Evolutionary conservation across 2,888 invertebrate species (phyloP).

Genomic region (Seira ritae): DNA sequence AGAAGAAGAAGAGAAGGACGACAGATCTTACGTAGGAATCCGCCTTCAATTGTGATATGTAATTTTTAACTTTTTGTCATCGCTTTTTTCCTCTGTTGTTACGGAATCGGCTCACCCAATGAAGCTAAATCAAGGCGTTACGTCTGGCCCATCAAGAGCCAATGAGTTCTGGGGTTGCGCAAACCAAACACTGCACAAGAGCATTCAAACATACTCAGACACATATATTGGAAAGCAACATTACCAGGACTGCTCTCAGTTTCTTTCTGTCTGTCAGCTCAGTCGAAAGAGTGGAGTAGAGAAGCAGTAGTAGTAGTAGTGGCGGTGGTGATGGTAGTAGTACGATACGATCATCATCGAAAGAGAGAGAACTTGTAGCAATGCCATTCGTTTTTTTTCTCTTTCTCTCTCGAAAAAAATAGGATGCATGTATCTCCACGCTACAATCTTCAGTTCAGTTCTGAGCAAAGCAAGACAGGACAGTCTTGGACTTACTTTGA

Average conservation of each 20-base stretch:
- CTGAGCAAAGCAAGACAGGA: slow-evolving; percentile 27
- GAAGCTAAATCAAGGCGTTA: slow-evolving; percentile 73
- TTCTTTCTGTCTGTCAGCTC: slow-evolving; percentile 57
- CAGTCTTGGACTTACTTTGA: neutral
- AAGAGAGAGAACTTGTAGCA: slow-evolving; percentile 13
- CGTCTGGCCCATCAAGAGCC: slow-evolving; percentile 73
- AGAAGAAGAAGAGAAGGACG: slow-evolving; percentile 64
- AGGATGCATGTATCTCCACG: neutral
- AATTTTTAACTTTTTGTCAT: slow-evolving; percentile 74
- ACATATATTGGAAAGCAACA: slow-evolving; percentile 44
- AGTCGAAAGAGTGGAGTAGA: slow-evolving; percentile 39
- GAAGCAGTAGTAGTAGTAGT: too few relatives aligned
- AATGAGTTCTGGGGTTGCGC: slow-evolving; percentile 74
- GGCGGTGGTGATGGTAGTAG: too few relatives aligned
- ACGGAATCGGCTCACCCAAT: slow-evolving; percentile 73
- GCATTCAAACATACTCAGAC: slow-evolving; percentile 65
- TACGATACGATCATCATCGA: slow-evolving; percentile 9
- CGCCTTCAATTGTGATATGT: slow-evolving; percentile 74
- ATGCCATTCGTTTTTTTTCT: slow-evolving; percentile 36
- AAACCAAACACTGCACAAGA: slow-evolving; percentile 67
- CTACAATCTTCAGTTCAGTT: neutral
- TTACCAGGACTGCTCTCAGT: slow-evolving; percentile 52
- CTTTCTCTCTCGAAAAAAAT: neutral
- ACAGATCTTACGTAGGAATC: slow-evolving; percentile 73
- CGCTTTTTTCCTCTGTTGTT: slow-evolving; percentile 72